phyloP scores from a whole-genome alignment of 2,113 vertebrate genomes.

The Octodon degus region DNA sequence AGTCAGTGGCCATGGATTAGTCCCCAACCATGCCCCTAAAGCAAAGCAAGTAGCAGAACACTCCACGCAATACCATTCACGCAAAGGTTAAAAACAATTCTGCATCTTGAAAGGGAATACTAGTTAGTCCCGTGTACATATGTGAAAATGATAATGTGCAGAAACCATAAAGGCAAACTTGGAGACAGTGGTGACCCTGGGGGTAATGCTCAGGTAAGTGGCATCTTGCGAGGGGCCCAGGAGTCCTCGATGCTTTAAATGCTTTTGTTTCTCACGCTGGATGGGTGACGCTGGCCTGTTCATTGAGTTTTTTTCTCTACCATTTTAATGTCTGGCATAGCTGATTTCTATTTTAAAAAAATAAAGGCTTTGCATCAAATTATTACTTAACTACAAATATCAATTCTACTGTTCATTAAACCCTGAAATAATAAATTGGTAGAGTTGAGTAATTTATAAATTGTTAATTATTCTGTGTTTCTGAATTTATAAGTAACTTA shows the following conservation, averaged over 20 bases:
- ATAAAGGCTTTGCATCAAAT: constrained; percentile 9
- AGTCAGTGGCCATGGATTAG: background rate
- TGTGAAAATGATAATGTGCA: background rate
- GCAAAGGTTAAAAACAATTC: background rate
- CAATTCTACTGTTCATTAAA: background rate
- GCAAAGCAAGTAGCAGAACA: background rate
- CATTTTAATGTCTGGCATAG: background rate
- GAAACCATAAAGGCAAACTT: background rate
- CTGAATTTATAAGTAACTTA: background rate
- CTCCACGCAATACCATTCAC: background rate
- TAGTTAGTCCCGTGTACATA: background rate
- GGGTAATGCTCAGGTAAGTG: background rate
- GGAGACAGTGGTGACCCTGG: background rate
- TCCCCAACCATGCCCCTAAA: background rate
- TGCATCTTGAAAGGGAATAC: background rate
- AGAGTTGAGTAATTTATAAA: background rate
- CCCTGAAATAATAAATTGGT: background rate
- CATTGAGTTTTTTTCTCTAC: background rate
- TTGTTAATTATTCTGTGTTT: background rate
- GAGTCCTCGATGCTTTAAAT: background rate
- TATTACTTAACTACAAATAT: constrained; percentile 21
- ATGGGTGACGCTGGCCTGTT: background rate
- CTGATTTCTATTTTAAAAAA: constrained; percentile 51
- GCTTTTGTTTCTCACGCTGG: background rate
- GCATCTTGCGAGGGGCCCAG: no score